Evolutionary conservation across 2,113 vertebrate species (phyloP).

Genomic region (Dunckerocampus dactyliophorus): DNA sequence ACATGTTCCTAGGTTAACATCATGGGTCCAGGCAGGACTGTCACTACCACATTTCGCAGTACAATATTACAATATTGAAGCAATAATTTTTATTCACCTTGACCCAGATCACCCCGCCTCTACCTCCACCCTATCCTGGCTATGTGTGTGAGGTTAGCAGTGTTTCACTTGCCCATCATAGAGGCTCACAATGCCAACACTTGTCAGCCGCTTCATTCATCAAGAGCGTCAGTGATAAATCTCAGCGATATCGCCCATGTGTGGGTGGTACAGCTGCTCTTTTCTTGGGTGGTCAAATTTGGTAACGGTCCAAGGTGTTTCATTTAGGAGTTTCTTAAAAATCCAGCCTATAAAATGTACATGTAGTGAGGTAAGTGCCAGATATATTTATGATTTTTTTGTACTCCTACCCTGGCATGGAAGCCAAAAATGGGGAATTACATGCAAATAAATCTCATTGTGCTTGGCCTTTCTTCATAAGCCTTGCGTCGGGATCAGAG

Average conservation of each 20-base stretch:
- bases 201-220: constrained; percentile 56
- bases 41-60: too few relatives aligned
- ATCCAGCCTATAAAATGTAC: constrained; percentile 46
- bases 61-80: too few relatives aligned
- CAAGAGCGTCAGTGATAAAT: constrained; percentile 55
- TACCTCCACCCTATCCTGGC: constrained; percentile 7
- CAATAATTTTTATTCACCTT: too few relatives aligned
- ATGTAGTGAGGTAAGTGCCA: constrained; percentile 18
- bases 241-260: constrained; percentile 30
- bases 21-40: too few relatives aligned
- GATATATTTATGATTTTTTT: constrained; percentile 34
- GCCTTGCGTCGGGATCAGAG: constrained; percentile 37
- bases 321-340: constrained; percentile 40
- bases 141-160: constrained; percentile 43
- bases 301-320: constrained; percentile 55
- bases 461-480: constrained; percentile 35
- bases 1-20: too few relatives aligned
- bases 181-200: constrained; percentile 50
- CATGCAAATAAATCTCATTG: constrained; percentile 26
- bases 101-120: too few relatives aligned
- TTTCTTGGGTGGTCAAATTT: constrained; percentile 70
- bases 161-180: constrained; percentile 46
- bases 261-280: constrained; percentile 54
- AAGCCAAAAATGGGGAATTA: constrained; percentile 10
- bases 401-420: constrained; percentile 16